Base-by-base conservation (phyloP, 2,888 invertebrate genomes). In the Morinoia aosen region DNA sequence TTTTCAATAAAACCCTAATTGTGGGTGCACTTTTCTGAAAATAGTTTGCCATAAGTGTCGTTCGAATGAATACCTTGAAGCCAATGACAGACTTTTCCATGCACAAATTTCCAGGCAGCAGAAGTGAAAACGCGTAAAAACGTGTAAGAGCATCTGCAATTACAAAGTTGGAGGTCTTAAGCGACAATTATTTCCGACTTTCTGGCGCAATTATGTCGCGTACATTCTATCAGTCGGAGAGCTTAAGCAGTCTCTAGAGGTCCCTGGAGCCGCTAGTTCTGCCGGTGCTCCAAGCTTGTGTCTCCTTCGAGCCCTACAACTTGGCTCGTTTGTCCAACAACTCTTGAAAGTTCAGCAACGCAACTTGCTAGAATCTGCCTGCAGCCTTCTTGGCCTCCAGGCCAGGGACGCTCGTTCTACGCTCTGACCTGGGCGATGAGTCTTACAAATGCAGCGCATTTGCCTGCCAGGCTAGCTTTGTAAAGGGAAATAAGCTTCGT, bases 241-340 rank as follows among this genome's bases (percentile, higher is more conserved):
- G 57, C 57, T 93, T 93, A 93, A 57, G 57, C 93, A 93, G 93
- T 93, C 93, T 93, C 58, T 93, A 93, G 57, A 57, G 93, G 93
- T 93, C 93, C 93, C 93, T 93, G n/a, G 93, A 57, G 93, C 57
- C 58, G 33, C 93, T 93, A 93, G 93, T 93, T 93, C 93, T 56
- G 58, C 93, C 93, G 10, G 93, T 56, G 93, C 93, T 57, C 57
- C 57, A 57, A 93, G 93, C 93, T 93, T 93, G 93, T 93, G 93
- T 93, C 93, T 93, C 93, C 93, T 93, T 57, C 93, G 93, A 93
- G 93, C 48, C 93, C 93, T 39, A 93, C 93, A 93, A 93, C 93
- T 93, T 93, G 93, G 93, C 57, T 93, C 93, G 93, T 93, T 93
- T 93, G 93, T 93, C 93, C 93, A 93, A 93, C 93, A 93, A 93